Conservation (phyloP, 2,888 invertebrate genomes). For the Ormyrus thymus region DNA sequence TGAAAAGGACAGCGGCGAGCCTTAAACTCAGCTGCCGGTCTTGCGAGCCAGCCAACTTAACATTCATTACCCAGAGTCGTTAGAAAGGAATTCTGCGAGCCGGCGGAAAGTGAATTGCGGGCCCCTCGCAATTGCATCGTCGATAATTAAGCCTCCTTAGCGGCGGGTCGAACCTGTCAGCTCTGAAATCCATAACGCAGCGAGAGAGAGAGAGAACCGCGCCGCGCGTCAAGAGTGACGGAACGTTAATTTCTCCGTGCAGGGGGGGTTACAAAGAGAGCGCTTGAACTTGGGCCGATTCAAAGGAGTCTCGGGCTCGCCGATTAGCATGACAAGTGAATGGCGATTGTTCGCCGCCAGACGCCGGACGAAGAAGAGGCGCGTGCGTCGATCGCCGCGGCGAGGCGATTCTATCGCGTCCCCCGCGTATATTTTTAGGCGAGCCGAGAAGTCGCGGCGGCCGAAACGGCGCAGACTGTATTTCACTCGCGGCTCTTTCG, state of each 20-base stretch:
- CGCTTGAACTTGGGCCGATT: conserved; percentile 38
- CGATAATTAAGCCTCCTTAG: not conserved
- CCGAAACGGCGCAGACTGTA: no score
- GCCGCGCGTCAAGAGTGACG: conserved; percentile 37
- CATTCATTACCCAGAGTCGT: no score
- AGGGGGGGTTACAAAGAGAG: conserved; percentile 1
- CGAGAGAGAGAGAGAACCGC: not conserved
- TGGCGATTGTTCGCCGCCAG: conserved; percentile 61
- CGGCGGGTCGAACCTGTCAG: not conserved
- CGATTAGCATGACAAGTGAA: conserved; percentile 67
- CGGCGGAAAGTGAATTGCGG: not conserved
- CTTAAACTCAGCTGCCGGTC: no score
- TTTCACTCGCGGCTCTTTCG: no score
- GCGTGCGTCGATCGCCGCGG: not conserved
- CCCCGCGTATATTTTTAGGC: not conserved
- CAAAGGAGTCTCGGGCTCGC: conserved; percentile 38
- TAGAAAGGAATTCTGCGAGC: no score
- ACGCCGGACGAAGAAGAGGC: conserved; percentile 56
- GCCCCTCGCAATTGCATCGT: not conserved
- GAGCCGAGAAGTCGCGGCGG: no score
- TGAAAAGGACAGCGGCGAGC: no score
- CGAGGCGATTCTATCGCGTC: conserved; percentile 1
- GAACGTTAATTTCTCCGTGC: conserved; percentile 50
- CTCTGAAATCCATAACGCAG: conserved; percentile 1
- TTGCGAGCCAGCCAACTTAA: no score